Base-by-base conservation (phyloP, 2,888 invertebrate species). In the Tinea pellionella region DNA sequence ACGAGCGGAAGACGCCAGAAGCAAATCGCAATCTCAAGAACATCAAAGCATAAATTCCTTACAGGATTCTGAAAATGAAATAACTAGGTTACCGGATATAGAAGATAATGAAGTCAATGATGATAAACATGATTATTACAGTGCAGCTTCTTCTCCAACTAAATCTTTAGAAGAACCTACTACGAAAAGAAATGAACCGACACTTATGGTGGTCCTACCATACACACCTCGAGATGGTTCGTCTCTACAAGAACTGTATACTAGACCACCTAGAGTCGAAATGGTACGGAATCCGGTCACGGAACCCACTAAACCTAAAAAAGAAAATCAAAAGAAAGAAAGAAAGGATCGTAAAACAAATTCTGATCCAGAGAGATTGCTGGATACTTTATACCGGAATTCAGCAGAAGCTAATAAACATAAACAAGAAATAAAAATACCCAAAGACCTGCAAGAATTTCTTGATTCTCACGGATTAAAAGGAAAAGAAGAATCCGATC, bases 121-220 rank as follows among this genome's bases (percentile, higher is more conserved):
- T 42, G 42, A 42, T n/a, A 57, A 30, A 32, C 51, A 3, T 15
- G 57, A 32, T 8, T 15, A 15, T 13, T 32, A 32, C 32, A 53
- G 11, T 12, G 64, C 68, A 57, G 62, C 68, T 24, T 62, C 69
- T 16, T 61, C 65, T n/a, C 63, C 69, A 9, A 63, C 68, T 8
- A 65, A 65, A n/a, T 13, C 59, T 11, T 65, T 63, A 13, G 32
- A 72, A 37, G 77, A 80, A 68, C 71, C 69, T 8, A 77, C 79
- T 8, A 82, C 82, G 2, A 78, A 74, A 60, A 70, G 68, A 59
- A 68, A 66, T 42, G 72, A 72, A 53, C 67, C 76, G 8, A 89
- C 91, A 0, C 71, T 93, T 15, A 91, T 90, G 89, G 89, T 92
- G 0, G 93, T 93, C 0, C 75, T 92, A 65, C 92, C 93, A 0